Base-by-base conservation (phyloP, 2,113 vertebrate species). In the Panthera tigris region DNA sequence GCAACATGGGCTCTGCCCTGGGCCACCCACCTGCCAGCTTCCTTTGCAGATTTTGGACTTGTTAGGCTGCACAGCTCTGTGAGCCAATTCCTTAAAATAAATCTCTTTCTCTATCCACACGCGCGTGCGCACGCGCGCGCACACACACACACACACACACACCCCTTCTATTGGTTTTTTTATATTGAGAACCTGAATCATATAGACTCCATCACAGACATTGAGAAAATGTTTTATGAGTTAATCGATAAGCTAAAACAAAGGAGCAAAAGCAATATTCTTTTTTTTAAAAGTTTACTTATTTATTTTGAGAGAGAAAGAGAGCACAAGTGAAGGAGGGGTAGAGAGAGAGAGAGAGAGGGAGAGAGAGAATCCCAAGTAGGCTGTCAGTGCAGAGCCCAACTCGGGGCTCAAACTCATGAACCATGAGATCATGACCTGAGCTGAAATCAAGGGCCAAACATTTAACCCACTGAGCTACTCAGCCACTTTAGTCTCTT, bases 221-320 rank as follows among this genome's bases (percentile, higher is more conserved):
- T 15, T 21, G 31, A 95, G 80, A 71, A 82, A 85, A 69, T 90
- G 25, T 85, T 73, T 97, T 86, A 80, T 2, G 39, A 93, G 16
- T 63, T 76, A 63, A 74, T 78, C 6, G 15, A 39, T 81, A 12
- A 57, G n/a, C 23, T 65, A 81, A 93, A 85, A 61, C 48, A 68
- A 89, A 68, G 36, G n/a, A 78, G 27, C 61, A 29, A 78, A 39
- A 45, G 25, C 23, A 65, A 29, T 39, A n/a, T 39, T 14, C 18
- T 31, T 7, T 50, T 83, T 81, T 80, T 89, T 45, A 9, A 9
- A 19, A 57, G 19, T 57, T 21, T 57, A 57, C 7, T 57, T 21
- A 57, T 21, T 57, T 19, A 57, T 55, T 55, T 55, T 55, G 57
- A 61, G 57, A 61, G 57, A 19, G 57, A 25, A 7, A 23, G 57